A percentile compares a stretch with the other conserved stretches of the same genome.
Evolutionary conservation across 2,888 invertebrate species (phyloP).

Genomic region (Papilio protenor): DNA sequence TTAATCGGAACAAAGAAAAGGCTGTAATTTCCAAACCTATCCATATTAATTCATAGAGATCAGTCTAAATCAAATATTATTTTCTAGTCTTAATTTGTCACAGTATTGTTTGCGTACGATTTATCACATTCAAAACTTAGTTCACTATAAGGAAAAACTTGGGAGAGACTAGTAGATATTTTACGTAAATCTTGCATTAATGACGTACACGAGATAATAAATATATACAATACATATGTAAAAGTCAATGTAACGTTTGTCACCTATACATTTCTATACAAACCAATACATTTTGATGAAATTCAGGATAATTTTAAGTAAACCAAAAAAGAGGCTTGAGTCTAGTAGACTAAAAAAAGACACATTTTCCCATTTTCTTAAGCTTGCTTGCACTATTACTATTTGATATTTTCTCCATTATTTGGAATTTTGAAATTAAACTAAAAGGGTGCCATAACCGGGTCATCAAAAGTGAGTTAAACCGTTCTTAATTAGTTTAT

Average conservation of each 20-base stretch:
- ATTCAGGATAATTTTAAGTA: not conserved
- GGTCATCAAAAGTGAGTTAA: no score
- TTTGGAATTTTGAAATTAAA: no score
- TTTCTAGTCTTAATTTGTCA: not conserved
- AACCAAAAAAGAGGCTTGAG: no score
- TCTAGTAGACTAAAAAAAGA: no score
- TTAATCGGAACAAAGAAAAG: no score
- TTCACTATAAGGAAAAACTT: not conserved
- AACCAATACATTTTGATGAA: not conserved
- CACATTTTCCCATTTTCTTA: no score
- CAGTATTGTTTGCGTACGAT: not conserved
- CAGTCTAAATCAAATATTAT: not conserved
- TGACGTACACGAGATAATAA: not conserved
- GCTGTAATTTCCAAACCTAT: no score
- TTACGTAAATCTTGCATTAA: not conserved
- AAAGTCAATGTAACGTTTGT: not conserved
- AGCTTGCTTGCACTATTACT: no score
- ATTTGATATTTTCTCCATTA: no score
- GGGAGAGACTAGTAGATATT: not conserved
- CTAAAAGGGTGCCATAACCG: no score
- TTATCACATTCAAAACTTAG: not conserved
- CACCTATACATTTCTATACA: not conserved
- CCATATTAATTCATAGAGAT: no score
- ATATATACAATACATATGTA: not conserved
- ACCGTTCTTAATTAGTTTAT: no score